A percentile compares a stretch with the other conserved stretches of the same genome.
phyloP scores from a whole-genome alignment of 2,888 invertebrate species.

The Caenorhabditis macrosperma region DNA sequence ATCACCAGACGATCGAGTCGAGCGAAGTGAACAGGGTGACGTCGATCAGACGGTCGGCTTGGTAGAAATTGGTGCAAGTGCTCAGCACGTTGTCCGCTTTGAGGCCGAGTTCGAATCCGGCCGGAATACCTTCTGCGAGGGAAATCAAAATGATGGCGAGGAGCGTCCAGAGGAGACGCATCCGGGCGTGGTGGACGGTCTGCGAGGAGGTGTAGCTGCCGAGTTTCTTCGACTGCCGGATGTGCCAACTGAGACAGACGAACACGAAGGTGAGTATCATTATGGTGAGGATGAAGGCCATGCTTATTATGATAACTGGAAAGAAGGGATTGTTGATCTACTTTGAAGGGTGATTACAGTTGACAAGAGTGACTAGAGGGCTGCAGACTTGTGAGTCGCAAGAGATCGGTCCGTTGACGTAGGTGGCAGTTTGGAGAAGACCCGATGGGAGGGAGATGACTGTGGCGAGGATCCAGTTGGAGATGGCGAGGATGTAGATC shows the following conservation, averaged over 20 bases:
- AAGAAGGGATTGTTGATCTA: neutral
- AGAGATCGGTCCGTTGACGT: conserved; percentile 14
- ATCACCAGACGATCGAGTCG: conserved; percentile 29
- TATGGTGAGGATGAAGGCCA: conserved; percentile 21
- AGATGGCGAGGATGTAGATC: conserved; percentile 14
- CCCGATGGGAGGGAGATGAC: conserved; percentile 25
- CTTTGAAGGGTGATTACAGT: no score
- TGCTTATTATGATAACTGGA: conserved; percentile 25
- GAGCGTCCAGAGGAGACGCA: conserved; percentile 36
- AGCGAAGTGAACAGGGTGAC: conserved; percentile 23
- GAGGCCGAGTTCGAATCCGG: conserved; percentile 16
- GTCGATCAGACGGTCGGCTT: conserved; percentile 15
- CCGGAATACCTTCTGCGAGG: conserved; percentile 35
- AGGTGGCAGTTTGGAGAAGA: conserved; percentile 21
- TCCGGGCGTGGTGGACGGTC: conserved; percentile 33
- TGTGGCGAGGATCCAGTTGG: conserved; percentile 15
- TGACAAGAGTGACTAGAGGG: conserved; percentile 29
- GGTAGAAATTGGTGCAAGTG: conserved; percentile 36
- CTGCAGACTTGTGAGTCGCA: conserved; percentile 34
- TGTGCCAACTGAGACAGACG: conserved; percentile 33
- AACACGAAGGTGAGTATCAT: conserved; percentile 36
- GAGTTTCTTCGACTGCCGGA: conserved; percentile 11
- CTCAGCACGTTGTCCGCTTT: conserved; percentile 29
- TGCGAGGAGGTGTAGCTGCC: conserved; percentile 40
- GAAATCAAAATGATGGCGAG: conserved; percentile 22